Evolutionary conservation across 2,888 invertebrate species (phyloP).

Genomic region (Nymphalis polychloros): DNA sequence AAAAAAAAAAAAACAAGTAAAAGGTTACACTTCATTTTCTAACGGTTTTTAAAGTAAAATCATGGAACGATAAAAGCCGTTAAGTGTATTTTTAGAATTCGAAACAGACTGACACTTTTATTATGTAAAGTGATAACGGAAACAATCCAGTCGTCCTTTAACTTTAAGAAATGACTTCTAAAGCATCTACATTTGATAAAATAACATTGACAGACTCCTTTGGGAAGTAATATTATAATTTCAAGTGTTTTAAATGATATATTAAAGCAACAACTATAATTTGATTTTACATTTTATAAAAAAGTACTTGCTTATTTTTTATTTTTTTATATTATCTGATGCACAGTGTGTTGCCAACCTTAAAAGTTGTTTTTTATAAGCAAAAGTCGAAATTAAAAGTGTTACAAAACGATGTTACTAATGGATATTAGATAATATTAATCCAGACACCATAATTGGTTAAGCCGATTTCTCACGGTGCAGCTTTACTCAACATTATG

Average conservation of each 20-base stretch:
- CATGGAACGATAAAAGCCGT: slow-evolving; percentile 1
- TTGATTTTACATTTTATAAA: too few relatives aligned
- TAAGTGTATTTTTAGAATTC: slow-evolving; percentile 9
- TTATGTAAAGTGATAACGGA: slow-evolving; percentile 16
- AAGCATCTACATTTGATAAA: neutral
- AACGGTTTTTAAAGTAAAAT: neutral
- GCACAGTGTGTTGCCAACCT: neutral
- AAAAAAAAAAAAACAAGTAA: neutral
- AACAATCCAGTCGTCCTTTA: slow-evolving; percentile 8
- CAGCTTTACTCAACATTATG: neutral
- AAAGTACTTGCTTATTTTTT: too few relatives aligned
- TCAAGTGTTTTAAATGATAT: too few relatives aligned
- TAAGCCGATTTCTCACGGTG: slow-evolving; percentile 14
- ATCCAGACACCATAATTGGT: slow-evolving; percentile 11
- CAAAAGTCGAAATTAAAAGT: slow-evolving; percentile 1
- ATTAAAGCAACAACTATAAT: too few relatives aligned
- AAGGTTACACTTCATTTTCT: neutral
- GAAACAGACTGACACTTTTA: slow-evolving; percentile 9
- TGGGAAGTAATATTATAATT: neutral
- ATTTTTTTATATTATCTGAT: too few relatives aligned
- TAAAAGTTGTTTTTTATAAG: neutral
- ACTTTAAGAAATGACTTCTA: neutral
- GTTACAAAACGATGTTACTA: neutral
- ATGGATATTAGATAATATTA: slow-evolving; percentile 5
- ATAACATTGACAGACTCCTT: neutral